Evolutionary conservation across 2,797 vertebrate genomes (phyloP).

Genomic region (Enteromius argenteus): DNA sequence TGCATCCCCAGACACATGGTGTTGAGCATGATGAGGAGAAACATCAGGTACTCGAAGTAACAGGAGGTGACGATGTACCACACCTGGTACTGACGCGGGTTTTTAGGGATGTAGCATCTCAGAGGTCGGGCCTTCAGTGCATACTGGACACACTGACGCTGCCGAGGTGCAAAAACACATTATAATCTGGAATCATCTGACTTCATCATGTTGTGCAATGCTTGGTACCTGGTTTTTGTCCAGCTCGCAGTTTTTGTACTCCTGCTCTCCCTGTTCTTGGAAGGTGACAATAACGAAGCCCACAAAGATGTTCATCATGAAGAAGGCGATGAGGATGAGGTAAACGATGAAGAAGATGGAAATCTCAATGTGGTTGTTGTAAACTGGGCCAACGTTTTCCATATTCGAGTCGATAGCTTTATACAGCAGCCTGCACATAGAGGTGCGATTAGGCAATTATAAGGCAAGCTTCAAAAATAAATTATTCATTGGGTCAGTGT

Average conservation of each 20-base stretch:
- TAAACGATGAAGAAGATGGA: conserved; percentile 93
- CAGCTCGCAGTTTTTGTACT: conserved; percentile 93
- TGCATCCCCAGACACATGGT: conserved; percentile 96
- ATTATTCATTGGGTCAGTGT: neutral
- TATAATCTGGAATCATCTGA: neutral
- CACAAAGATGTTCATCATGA: conserved; percentile 98
- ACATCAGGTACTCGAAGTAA: conserved; percentile 97
- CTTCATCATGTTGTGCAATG: neutral
- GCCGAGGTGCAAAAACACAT: conserved; percentile 6
- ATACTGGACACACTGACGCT: conserved; percentile 96
- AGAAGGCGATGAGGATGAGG: conserved; percentile 94
- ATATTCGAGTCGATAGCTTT: conserved; percentile 89
- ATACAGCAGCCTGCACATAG: conserved; percentile 84
- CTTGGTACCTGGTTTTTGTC: conserved; percentile 90
- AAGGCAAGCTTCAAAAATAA: neutral
- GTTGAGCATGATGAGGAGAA: conserved; percentile 93
- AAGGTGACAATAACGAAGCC: conserved; percentile 94
- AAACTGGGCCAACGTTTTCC: conserved; percentile 87
- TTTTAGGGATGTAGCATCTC: conserved; percentile 93
- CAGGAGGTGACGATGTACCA: conserved; percentile 97
- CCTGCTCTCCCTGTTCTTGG: conserved; percentile 92
- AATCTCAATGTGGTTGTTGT: conserved; percentile 88
- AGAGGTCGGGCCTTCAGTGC: conserved; percentile 92
- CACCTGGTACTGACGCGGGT: conserved; percentile 91
- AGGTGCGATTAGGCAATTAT: neutral